Conservation (phyloP, 1,140 invertebrate species). For the Cydia pomonella region DNA sequence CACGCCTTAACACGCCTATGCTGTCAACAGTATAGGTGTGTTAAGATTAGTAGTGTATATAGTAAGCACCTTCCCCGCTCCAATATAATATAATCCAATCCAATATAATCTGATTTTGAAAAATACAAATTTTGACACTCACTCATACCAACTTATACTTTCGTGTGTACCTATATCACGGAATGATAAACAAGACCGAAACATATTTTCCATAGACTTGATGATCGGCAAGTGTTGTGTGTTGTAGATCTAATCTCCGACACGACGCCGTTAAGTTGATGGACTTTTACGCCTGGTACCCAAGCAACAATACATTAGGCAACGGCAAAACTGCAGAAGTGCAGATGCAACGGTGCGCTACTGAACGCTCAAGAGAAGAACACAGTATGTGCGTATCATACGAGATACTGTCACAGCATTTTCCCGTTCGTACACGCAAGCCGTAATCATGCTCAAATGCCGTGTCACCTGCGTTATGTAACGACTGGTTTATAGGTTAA, state of each 20-base stretch:
- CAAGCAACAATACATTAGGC: constrained; percentile 10
- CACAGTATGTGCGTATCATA: not conserved
- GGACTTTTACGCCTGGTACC: not conserved
- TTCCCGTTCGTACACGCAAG: not conserved
- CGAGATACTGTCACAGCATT: not conserved
- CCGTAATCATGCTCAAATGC: constrained; percentile 16
- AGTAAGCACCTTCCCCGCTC: no score
- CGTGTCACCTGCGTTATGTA: constrained; percentile 2
- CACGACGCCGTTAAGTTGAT: not conserved
- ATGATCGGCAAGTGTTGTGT: not conserved
- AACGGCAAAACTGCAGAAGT: not conserved
- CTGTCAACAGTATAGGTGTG: no score
- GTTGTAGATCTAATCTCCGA: not conserved
- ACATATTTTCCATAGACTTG: not conserved
- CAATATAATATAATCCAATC: no score
- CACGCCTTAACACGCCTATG: no score
- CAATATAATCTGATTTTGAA: no score
- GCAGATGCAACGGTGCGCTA: not conserved
- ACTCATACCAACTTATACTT: no score
- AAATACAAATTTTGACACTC: no score
- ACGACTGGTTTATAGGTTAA: constrained; percentile 8
- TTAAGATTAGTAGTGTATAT: no score
- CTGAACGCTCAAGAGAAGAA: not conserved
- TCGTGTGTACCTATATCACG: no score
- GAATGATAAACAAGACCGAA: not conserved